Evolutionary conservation across 1,140 invertebrate genomes (phyloP), one percentile per base, ranked within the genome.

Genomic region (Zaprionus nigranus): DNA sequence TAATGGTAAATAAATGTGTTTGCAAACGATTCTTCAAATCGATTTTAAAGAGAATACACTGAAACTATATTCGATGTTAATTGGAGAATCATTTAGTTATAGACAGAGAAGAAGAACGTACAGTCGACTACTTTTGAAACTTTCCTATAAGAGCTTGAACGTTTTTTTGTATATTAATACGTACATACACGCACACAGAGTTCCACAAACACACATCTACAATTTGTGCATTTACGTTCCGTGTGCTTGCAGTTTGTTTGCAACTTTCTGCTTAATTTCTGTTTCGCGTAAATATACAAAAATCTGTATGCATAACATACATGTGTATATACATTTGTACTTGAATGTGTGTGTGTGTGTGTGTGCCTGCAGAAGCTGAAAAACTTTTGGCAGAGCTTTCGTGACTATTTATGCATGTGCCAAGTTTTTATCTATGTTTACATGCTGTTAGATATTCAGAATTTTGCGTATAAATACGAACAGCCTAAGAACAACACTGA

Each of bases 201-300:
- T 0, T 11, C 9, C 30, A 34, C 30, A 34, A 3, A 43, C n/a
- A 43, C 17, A 9, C 40, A 3, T 6, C 6, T n/a, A 12, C 20
- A 22, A 81, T 63, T 54, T 75, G 71, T 86, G 70, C 70, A 63
- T 17, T 61, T 65, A 58, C 26, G 11, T 56, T 66, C 20, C 38
- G 49, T 70, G 28, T 73, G 43, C 54, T 57, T 60, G 58, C 56
- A 56, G 56, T 71, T 71, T 63, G 62, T 60, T 70, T 70, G 53
- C 22, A 40, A 36, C 26, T 64, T 60, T 76, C 81, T 72, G 77
- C 83, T 87, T 81, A 66, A 80, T 84, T 88, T 88, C 61, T 57
- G 70, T 75, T 81, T 73, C 75, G 74, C 81, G 74, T 80, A 84
- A 87, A 87, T 88, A 87, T 61, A 83, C 84, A 88, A 64, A 88